Evolutionary conservation across 2,797 vertebrate genomes (phyloP).

Genomic region (Poeciliopsis presidionis): DNA sequence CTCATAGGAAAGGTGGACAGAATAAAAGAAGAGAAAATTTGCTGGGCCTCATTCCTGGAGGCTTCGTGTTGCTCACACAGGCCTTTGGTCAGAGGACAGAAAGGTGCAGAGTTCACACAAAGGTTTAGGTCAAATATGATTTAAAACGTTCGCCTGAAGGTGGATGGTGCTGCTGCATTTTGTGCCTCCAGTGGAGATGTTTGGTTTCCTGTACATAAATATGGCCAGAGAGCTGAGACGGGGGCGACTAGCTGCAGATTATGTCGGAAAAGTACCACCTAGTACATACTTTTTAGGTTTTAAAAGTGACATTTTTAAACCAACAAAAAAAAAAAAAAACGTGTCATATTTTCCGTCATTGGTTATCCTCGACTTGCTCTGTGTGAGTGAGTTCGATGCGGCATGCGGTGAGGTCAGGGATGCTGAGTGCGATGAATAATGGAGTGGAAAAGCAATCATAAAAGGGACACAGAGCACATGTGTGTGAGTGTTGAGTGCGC

Average conservation of each 20-base stretch:
- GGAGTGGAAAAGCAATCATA: conserved; percentile 47
- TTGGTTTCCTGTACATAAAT: background rate
- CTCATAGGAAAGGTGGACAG: background rate
- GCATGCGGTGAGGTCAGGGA: conserved; percentile 38
- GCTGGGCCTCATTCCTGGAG: conserved; percentile 30
- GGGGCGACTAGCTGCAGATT: conserved; percentile 10
- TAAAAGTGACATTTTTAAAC: conserved; percentile 25
- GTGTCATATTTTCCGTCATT: conserved; percentile 20
- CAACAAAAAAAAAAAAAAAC: conserved; percentile 1
- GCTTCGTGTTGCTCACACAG: conserved; percentile 38
- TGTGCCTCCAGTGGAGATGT: conserved; percentile 9
- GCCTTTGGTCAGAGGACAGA: conserved; percentile 34
- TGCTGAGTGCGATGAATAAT: conserved; percentile 70
- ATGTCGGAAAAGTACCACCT: conserved; percentile 23
- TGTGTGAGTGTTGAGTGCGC: conserved; percentile 27
- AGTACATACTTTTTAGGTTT: conserved; percentile 24
- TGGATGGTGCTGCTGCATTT: conserved; percentile 21
- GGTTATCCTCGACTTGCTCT: background rate
- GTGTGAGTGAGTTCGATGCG: background rate
- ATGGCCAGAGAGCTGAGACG: conserved; percentile 35
- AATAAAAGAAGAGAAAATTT: conserved; percentile 27
- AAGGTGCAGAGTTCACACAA: conserved; percentile 24
- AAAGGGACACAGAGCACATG: conserved; percentile 48
- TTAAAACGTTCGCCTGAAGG: conserved; percentile 45
- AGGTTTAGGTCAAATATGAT: conserved; percentile 34